Evolutionary conservation across 2,888 invertebrate genomes (phyloP).

Genomic region (Epistrophe grossulariae): DNA sequence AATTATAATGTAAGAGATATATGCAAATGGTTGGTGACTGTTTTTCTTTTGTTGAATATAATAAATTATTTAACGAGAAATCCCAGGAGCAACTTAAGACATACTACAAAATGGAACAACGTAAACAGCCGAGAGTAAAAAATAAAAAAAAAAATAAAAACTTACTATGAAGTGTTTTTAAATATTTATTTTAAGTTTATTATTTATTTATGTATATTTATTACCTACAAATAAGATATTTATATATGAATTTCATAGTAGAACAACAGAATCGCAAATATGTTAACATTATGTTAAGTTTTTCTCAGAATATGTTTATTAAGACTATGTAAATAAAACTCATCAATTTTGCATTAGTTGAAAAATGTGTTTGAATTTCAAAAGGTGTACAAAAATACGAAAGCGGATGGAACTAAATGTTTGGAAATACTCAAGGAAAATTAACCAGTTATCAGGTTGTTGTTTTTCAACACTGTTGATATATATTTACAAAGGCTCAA

Average conservation of each 20-base stretch:
- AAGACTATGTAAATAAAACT: conserved; percentile 72
- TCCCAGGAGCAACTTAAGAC: conserved; percentile 30
- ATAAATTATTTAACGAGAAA: conserved; percentile 33
- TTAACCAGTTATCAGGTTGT: too few relatives aligned
- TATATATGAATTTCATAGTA: conserved; percentile 47
- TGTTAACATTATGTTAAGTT: conserved; percentile 63
- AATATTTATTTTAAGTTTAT: conserved; percentile 10
- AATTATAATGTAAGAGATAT: conserved; percentile 24
- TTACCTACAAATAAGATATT: conserved; percentile 30
- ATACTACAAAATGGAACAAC: conserved; percentile 18
- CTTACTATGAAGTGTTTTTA: conserved; percentile 49
- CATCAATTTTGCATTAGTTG: conserved; percentile 75
- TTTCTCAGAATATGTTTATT: conserved; percentile 51
- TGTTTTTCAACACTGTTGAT: too few relatives aligned
- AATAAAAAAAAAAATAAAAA: conserved; percentile 19
- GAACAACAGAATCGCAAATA: conserved; percentile 43
- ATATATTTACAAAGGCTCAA: too few relatives aligned
- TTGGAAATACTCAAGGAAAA: too few relatives aligned
- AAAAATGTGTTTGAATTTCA: conserved; percentile 21
- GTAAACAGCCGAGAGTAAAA: conserved; percentile 56
- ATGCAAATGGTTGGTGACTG: conserved; percentile 11
- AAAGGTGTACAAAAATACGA: neutral
- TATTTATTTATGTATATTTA: conserved; percentile 9
- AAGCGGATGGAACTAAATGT: neutral
- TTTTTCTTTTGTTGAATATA: conserved; percentile 28